Conservation (phyloP, 2,888 invertebrate genomes). For the Temnothorax unifasciatus region DNA sequence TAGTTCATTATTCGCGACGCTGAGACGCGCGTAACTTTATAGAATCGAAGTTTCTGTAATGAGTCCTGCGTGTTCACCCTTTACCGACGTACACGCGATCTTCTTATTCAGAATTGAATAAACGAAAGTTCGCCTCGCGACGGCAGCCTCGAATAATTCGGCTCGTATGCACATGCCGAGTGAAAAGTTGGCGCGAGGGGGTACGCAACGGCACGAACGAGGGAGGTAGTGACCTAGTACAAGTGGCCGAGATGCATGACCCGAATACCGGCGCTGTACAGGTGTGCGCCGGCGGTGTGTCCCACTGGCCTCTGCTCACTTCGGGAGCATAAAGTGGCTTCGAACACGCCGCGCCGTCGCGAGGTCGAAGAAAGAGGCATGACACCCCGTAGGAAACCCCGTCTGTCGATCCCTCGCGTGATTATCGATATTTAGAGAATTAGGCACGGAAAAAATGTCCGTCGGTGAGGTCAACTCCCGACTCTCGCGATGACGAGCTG, state of each 20-base stretch:
- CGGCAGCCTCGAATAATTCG: background rate
- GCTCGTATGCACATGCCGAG: background rate
- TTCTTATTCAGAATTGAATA: background rate
- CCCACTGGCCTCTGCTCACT: conserved; percentile 83
- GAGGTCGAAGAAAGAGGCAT: conserved; percentile 59
- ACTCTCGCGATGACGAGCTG: background rate
- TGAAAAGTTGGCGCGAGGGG: background rate
- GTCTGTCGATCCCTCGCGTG: conserved; percentile 64
- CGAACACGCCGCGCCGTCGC: conserved; percentile 38
- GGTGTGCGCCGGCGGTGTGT: conserved; percentile 78
- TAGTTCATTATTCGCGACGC: conserved; percentile 4
- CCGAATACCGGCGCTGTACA: conserved; percentile 84
- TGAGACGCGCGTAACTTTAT: background rate
- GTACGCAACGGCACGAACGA: conserved; percentile 65
- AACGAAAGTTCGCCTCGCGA: background rate
- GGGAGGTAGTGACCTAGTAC: conserved; percentile 84
- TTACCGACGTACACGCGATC: background rate
- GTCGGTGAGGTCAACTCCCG: background rate
- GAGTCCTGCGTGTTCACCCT: background rate
- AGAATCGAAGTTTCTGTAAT: background rate
- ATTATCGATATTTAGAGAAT: conserved; percentile 57
- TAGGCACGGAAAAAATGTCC: conserved; percentile 20
- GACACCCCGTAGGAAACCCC: conserved; percentile 61
- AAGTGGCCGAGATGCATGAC: conserved; percentile 85
- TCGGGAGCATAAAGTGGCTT: conserved; percentile 66